Evolutionary conservation across 2,797 vertebrate species (phyloP).

Genomic region (Pseudopleuronectes americanus): DNA sequence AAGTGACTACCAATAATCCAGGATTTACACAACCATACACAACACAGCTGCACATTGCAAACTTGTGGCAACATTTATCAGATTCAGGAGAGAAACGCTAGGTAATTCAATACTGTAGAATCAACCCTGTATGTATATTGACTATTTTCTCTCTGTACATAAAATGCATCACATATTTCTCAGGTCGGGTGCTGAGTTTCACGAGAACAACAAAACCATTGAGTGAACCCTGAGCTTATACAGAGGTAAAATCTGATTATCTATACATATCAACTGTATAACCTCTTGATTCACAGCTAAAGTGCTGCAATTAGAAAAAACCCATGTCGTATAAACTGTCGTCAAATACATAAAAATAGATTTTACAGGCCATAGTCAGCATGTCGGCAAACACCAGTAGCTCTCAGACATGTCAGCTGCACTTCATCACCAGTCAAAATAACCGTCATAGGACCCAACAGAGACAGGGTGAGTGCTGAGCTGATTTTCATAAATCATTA

Average conservation of each 20-base stretch:
- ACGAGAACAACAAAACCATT: not conserved
- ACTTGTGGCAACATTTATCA: too few species aligned
- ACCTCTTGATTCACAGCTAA: conserved; percentile 24
- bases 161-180: not conserved
- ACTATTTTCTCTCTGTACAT: too few species aligned
- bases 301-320: conserved; percentile 9
- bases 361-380: conserved; percentile 22
- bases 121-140: not conserved
- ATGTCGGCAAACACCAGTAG: conserved; percentile 25
- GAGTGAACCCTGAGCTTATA: conserved; percentile 6
- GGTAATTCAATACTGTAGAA: too few species aligned
- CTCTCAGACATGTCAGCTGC: conserved; percentile 7
- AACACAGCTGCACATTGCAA: too few species aligned
- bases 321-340: conserved; percentile 28
- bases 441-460: conserved; percentile 14
- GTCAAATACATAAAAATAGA: conserved; percentile 26
- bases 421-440: conserved; percentile 30
- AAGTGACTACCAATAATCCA: too few species aligned
- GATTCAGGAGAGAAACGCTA: too few species aligned
- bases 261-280: conserved; percentile 1
- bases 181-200: not conserved
- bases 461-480: conserved; percentile 22
- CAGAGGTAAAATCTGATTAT: conserved; percentile 3
- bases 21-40: too few species aligned
- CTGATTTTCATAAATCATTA: conserved; percentile 28